A percentile compares a stretch with the other conserved stretches of the same genome.
phyloP scores from a whole-genome alignment of 1,140 invertebrate species.

The Ctenoplectra terminalis region DNA sequence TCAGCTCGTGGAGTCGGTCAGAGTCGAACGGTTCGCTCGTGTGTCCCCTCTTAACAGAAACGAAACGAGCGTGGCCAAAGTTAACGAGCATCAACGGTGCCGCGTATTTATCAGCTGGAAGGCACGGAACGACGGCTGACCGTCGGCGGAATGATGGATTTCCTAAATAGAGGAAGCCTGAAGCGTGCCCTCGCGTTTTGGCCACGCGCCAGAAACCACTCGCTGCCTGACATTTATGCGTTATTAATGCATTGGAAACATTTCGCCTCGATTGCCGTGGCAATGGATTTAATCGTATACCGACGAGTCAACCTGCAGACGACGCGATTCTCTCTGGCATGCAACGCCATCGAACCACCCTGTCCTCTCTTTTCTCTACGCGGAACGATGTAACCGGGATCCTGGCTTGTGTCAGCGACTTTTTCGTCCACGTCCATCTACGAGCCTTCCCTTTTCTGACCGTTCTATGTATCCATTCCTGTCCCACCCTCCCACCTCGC shows the following conservation, averaged over 20 bases:
- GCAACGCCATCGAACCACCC: neutral
- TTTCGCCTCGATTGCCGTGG: constrained; percentile 67
- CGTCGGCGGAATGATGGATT: constrained; percentile 63
- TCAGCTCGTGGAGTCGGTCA: neutral
- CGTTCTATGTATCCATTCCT: constrained; percentile 5
- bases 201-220: constrained; percentile 56
- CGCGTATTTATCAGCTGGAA: constrained; percentile 56
- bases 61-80: constrained; percentile 55
- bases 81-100: constrained; percentile 62
- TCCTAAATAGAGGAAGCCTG: constrained; percentile 56
- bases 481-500: neutral
- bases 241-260: constrained; percentile 72
- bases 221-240: constrained; percentile 67
- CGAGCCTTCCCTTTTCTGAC: constrained; percentile 28
- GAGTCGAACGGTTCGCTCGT: neutral
- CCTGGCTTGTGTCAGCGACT: constrained; percentile 60
- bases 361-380: neutral
- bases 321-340: constrained; percentile 53
- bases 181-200: constrained; percentile 34
- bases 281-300: constrained; percentile 70
- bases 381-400: constrained; percentile 9
- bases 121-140: constrained; percentile 55
- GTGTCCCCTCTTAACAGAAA: constrained; percentile 23
- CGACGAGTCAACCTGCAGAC: constrained; percentile 53
- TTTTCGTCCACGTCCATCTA: constrained; percentile 51